Conservation (phyloP, 2,113 vertebrate genomes). For the Anguilla rostrata region DNA sequence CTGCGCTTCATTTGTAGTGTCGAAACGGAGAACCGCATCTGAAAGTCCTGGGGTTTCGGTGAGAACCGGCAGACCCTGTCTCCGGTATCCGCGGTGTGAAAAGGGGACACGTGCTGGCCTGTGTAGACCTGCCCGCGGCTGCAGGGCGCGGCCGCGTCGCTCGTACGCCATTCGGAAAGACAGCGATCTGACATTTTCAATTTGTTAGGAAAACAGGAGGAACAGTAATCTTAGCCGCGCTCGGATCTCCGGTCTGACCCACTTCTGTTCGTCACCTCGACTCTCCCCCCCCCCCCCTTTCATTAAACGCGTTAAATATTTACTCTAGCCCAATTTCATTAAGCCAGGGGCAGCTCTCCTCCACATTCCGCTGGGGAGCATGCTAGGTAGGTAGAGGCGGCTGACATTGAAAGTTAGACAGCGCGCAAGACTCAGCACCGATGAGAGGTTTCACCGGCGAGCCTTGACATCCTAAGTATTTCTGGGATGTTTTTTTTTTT, state of each 20-base stretch:
- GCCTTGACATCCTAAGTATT: neutral
- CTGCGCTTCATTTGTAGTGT: neutral
- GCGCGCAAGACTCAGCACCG: neutral
- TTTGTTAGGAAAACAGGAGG: neutral
- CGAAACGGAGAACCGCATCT: neutral
- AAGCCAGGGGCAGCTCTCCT: neutral
- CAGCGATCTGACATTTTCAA: neutral
- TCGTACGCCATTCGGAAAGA: neutral
- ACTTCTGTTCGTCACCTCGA: constrained; percentile 15
- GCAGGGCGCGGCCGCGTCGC: neutral
- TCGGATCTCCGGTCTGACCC: constrained; percentile 1
- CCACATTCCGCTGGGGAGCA: neutral
- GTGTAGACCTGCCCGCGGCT: neutral
- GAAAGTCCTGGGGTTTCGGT: neutral
- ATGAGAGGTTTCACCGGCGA: neutral
- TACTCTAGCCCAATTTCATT: constrained; percentile 17
- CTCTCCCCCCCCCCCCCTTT: neutral
- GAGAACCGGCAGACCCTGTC: too few relatives aligned
- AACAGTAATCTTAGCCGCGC: neutral
- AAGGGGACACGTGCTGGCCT: too few relatives aligned
- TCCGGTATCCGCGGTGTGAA: too few relatives aligned
- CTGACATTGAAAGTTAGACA: constrained; percentile 10
- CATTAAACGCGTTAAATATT: neutral
- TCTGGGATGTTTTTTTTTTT: neutral
- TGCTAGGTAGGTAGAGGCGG: neutral